Base-by-base conservation (phyloP, 2,888 invertebrate genomes). In the Apamea sordens region DNA sequence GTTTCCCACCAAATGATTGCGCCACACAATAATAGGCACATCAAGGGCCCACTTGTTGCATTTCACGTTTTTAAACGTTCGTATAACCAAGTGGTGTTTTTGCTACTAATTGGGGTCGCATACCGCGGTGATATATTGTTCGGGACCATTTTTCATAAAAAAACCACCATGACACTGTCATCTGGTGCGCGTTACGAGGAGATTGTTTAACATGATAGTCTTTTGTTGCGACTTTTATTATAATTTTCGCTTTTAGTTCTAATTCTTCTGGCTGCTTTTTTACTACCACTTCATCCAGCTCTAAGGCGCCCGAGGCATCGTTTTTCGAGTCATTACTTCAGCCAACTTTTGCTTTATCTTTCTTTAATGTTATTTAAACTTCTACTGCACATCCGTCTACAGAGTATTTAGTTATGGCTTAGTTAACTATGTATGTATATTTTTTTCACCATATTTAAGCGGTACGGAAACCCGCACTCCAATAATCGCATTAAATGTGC, bases 11-110 rank as follows among this genome's bases (percentile, higher is more conserved):
- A 78, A 78, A 86, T 70, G 73, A 78, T 84, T 75, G 64, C 59
- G 59, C 21, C 64, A 72, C 50, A 72, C 41, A 79, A 79, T 83
- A 88, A 87, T 84, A 74, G 56, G 68, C 50, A 81, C 69, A 76
- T 81, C 72, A 77, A 86, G 80, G 75, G 78, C 73, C 86, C 88
- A 91, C 90, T 91, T 91, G 89, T 89, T 89, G 87, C 89, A 82
- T 88, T 89, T 86, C 84, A 88, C 85, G 75, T 80, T 89, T 86
- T 84, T 82, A 87, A 88, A 86, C 83, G 85, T 83, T 83, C 74
- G 72, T 79, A 47, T 76, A 76, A 77, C 88, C 79, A 80, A 91
- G 88, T 90, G 87, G 76, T 79, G 86, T 89, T 90, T 90, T 91
- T 89, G 74, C 85, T 69, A 32, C 86, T 86, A 88, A 87, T 89